phyloP scores from a whole-genome alignment of 2,113 vertebrate species.

The Cathartes aura region DNA sequence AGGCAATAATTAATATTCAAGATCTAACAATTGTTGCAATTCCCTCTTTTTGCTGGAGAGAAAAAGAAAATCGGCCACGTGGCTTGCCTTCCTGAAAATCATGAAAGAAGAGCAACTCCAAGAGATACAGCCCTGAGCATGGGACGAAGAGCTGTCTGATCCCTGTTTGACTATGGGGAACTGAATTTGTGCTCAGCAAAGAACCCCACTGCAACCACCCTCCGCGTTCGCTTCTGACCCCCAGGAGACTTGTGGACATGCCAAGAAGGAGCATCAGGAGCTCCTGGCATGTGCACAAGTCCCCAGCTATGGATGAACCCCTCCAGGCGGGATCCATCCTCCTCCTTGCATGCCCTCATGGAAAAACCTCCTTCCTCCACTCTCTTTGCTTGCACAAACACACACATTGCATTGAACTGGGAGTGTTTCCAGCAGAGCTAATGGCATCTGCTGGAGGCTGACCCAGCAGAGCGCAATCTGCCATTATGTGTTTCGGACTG shows the following conservation, averaged over 20 bases:
- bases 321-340: not conserved
- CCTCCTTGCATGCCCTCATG: not conserved
- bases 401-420: not conserved
- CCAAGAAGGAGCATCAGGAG: not conserved
- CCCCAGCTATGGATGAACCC: not conserved
- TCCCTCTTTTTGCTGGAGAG: not conserved
- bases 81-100: not conserved
- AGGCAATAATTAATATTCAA: constrained; percentile 22
- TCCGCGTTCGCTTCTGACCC: not conserved
- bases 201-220: not conserved
- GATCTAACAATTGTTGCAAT: not conserved
- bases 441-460: not conserved
- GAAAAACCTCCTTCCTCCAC: not conserved
- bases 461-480: not conserved
- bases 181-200: not conserved
- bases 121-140: not conserved
- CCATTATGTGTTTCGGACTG: fast-evolving
- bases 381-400: not conserved
- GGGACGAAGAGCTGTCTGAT: not conserved
- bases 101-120: not conserved
- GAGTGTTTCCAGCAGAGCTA: not conserved
- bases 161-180: not conserved
- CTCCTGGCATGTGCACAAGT: not conserved
- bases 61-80: not conserved
- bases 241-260: not conserved